Evolutionary conservation across 1,140 invertebrate species (phyloP), one percentile per base, ranked within the genome.

Genomic region (Drosophila virilis): DNA sequence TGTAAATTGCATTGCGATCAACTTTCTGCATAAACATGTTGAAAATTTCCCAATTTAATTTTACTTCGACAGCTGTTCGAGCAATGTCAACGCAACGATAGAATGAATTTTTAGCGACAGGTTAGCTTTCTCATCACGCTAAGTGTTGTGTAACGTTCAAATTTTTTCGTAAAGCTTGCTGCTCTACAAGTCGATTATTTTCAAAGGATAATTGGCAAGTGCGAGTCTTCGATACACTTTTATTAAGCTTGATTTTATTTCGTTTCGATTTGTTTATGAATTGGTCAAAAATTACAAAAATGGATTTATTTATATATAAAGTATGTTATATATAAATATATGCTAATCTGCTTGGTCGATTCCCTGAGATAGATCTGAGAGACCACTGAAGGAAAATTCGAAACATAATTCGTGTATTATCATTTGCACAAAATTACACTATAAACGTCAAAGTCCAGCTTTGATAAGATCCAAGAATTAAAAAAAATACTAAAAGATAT

Each of bases 1-100:
- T 55, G 13, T 70, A 74, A 2, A 74, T 70, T 3, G 67, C 67
- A 17, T 57, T 51, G n/a, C 72, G 72, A 71, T 74, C 67, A 0
- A 22, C 13, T 64, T 69, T 70, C 12, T 17, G 38, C 66, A 74
- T 69, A 37, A 70, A 74, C 71, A 74, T 70, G 28, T 8, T 59
- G 17, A 12, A 43, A n/a, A n/a, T 35, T 33, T 43, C 45, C 8
- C 10, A 28, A 46, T 46, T 35, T 10, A 17, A 8, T 46, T 1
- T 8, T 42, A 51, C 8, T 50, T 43, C 4, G 17, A 42, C 33
- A 22, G n/a, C 6, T 10, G 43, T 7, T 13, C 32, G 8, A 60
- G 46, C 37, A 35, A 6, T 28, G 37, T 51, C 37, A 32, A 33
- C 6, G 32, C 13, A 37, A 13, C 17, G 8, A n/a, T n/a, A n/a